phyloP scores from a whole-genome alignment of 2,888 invertebrate species.

The Autographa pulchrina region DNA sequence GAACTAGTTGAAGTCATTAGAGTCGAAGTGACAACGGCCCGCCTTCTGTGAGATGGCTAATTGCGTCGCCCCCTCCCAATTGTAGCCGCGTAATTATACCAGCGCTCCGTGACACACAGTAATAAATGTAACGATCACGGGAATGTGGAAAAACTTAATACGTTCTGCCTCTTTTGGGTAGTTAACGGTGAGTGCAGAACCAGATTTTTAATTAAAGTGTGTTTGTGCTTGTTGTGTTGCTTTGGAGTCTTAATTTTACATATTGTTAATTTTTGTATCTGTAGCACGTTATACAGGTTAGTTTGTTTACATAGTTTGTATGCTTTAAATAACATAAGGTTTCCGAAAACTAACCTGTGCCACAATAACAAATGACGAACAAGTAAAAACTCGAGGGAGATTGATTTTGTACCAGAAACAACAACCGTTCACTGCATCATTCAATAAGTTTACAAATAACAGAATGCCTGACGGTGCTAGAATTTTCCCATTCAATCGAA shows the following conservation, averaged over 20 bases:
- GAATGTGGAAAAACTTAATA: slow-evolving; percentile 42
- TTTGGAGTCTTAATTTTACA: not conserved
- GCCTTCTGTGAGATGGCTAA: slow-evolving; percentile 67
- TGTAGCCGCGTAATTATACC: slow-evolving; percentile 71
- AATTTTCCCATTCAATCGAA: slow-evolving; percentile 55
- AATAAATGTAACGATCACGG: slow-evolving; percentile 63
- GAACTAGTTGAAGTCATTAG: slow-evolving; percentile 65
- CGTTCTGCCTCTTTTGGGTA: slow-evolving; percentile 30
- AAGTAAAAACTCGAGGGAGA: slow-evolving; percentile 22
- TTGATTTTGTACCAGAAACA: slow-evolving; percentile 41
- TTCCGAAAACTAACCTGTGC: slow-evolving; percentile 1
- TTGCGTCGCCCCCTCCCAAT: slow-evolving; percentile 67
- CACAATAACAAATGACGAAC: not conserved
- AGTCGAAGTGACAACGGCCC: slow-evolving; percentile 66
- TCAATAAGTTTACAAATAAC: slow-evolving; percentile 52
- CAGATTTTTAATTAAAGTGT: slow-evolving; percentile 15
- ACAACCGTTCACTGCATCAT: slow-evolving; percentile 46
- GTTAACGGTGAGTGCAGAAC: slow-evolving; percentile 18
- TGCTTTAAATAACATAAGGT: not conserved
- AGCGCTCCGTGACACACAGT: slow-evolving; percentile 52
- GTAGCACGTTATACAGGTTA: not conserved
- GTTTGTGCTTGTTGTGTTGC: not conserved
- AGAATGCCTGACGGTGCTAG: slow-evolving; percentile 51
- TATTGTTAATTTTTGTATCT: not conserved
- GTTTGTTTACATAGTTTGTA: not conserved